Evolutionary conservation across 2,888 invertebrate species (phyloP).

Genomic region (Polydesmus complanatus): DNA sequence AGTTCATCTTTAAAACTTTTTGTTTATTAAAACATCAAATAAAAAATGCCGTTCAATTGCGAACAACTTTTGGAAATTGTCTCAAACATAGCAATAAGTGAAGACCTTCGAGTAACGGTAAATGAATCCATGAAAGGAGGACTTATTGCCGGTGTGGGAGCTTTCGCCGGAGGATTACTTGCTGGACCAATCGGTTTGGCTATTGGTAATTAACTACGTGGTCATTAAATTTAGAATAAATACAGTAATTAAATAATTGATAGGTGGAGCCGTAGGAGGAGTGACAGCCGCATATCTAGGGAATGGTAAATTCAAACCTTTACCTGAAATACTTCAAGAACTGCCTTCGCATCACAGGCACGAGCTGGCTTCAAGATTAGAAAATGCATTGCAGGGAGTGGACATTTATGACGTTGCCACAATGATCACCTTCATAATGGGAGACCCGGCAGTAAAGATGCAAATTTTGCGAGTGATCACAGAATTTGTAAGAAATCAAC

Average conservation of each 20-base stretch:
- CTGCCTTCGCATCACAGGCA: neutral
- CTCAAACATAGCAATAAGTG: neutral
- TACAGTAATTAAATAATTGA: neutral
- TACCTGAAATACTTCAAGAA: constrained; percentile 1
- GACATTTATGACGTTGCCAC: neutral
- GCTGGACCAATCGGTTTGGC: constrained; percentile 10
- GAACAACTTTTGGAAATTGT: constrained; percentile 5
- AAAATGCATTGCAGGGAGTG: neutral
- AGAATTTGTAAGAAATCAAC: constrained; percentile 2
- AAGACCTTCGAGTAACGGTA: constrained; percentile 6
- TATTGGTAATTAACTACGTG: neutral
- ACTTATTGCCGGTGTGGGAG: neutral
- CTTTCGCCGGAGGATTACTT: constrained; percentile 5
- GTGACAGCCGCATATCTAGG: neutral
- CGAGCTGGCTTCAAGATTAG: neutral
- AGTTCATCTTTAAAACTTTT: no score
- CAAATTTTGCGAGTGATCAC: neutral
- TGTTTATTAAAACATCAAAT: no score
- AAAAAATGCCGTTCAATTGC: constrained; percentile 7
- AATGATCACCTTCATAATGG: neutral
- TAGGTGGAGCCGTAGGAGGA: constrained; percentile 5
- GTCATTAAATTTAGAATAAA: neutral
- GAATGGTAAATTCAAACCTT: neutral
- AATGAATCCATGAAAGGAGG: constrained; percentile 9
- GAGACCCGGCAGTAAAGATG: neutral